Percentiles rank a stretch among this genome's conserved stretches.
Evolutionary conservation across 2,113 vertebrate species (phyloP).

Genomic region (Falcunculus frontatus): DNA sequence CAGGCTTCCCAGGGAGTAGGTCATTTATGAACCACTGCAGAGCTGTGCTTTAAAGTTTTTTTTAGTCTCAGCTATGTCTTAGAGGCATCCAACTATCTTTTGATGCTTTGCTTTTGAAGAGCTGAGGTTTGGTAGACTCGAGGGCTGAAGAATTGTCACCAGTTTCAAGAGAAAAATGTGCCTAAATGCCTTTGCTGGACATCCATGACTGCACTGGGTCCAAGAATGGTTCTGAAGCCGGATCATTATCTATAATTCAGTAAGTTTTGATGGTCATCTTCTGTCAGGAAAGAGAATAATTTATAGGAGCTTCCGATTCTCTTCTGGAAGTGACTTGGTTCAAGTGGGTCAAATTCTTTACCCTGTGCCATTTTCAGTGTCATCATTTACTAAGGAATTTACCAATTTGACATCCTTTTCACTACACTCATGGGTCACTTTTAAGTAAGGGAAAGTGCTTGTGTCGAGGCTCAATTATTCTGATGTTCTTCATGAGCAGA

Average conservation of each 20-base stretch:
- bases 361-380: not conserved
- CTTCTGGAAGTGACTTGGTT: not conserved
- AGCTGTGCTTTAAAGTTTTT: not conserved
- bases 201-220: not conserved
- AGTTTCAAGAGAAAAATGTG: not conserved
- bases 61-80: not conserved
- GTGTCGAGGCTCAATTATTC: not conserved
- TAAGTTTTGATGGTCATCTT: not conserved
- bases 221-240: not conserved
- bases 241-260: not conserved
- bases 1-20: not conserved
- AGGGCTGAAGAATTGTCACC: not conserved
- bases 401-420: not conserved
- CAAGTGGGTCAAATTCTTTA: not conserved
- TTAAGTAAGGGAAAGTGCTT: not conserved
- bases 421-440: not conserved
- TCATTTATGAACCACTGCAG: not conserved
- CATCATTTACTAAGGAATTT: not conserved
- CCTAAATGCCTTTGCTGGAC: not conserved
- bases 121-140: not conserved
- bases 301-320: not conserved
- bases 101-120: not conserved
- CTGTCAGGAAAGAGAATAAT: not conserved
- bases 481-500: not conserved
- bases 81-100: not conserved